Percentiles rank a stretch among this genome's conserved stretches.
These are phyloP conservation scores for Tringa solitaria DNA, from an alignment of 2,113 vertebrate genomes.

Conservation along the genomic window DNA sequence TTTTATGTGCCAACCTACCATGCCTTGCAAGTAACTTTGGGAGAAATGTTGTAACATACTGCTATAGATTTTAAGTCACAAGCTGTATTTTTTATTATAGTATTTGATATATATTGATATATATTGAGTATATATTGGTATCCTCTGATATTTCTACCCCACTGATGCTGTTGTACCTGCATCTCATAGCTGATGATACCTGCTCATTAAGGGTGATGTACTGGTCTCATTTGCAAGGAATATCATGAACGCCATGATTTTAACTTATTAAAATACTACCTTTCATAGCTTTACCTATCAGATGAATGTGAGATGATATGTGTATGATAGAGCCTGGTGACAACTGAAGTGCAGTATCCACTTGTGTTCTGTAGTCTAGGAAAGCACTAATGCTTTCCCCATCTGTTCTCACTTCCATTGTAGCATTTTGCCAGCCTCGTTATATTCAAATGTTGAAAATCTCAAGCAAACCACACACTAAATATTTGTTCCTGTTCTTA, in stretches of 20 bases:
- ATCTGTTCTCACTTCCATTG: neutral
- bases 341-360: neutral
- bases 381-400: neutral
- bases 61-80: neutral
- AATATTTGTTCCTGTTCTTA: conserved; percentile 20
- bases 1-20: neutral
- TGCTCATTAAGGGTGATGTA: neutral
- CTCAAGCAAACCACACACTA: neutral
- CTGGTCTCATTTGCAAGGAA: neutral
- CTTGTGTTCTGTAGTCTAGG: neutral
- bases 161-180: neutral
- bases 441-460: neutral
- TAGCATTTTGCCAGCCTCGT: neutral
- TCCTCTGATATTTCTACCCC: neutral
- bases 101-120: too few species aligned
- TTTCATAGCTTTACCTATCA: neutral
- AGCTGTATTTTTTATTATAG: neutral
- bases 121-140: too few species aligned
- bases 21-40: neutral
- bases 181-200: neutral
- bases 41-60: neutral
- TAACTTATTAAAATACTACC: neutral
- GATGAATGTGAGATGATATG: neutral
- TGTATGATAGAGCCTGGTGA: neutral
- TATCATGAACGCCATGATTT: neutral